Evolutionary conservation across 2,888 invertebrate genomes (phyloP).

Genomic region (Brachylomia viminalis): DNA sequence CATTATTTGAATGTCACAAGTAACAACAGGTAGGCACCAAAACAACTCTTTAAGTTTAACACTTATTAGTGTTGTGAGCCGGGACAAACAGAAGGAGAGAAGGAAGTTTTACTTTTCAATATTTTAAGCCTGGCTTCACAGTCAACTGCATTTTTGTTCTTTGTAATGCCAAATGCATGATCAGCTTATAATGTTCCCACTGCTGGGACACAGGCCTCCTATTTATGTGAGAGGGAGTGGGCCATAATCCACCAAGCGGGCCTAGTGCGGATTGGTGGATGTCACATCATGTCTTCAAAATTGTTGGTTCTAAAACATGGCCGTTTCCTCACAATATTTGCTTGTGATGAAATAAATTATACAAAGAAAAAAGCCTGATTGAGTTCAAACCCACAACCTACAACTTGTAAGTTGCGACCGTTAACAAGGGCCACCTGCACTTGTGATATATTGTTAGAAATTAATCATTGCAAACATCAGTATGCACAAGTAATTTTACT

Average conservation of each 20-base stretch:
- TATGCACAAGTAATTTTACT: background rate
- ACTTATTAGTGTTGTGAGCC: background rate
- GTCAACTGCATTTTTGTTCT: background rate
- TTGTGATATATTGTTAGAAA: background rate
- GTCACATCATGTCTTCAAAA: background rate
- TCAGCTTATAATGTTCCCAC: background rate
- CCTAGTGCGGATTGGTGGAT: background rate
- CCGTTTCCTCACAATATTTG: background rate
- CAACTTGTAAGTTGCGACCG: background rate
- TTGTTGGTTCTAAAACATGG: background rate
- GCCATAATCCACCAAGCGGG: background rate
- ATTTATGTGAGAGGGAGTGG: background rate
- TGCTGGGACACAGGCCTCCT: too few species aligned
- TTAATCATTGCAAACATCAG: background rate
- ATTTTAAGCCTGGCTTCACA: background rate
- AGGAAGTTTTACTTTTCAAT: background rate
- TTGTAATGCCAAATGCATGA: background rate
- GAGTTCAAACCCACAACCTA: background rate
- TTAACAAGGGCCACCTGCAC: background rate
- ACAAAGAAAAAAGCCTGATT: background rate
- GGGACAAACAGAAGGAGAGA: background rate
- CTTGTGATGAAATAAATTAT: background rate
- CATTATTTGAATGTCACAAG: constrained; percentile 2
- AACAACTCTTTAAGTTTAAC: background rate
- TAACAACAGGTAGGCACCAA: background rate